A percentile compares a stretch with the other conserved stretches of the same genome.
These are phyloP conservation scores for Aurelia coerulea DNA, from an alignment of 30 jellyfish, hydroid and myxozoan genomes.

Conservation along the genomic window DNA sequence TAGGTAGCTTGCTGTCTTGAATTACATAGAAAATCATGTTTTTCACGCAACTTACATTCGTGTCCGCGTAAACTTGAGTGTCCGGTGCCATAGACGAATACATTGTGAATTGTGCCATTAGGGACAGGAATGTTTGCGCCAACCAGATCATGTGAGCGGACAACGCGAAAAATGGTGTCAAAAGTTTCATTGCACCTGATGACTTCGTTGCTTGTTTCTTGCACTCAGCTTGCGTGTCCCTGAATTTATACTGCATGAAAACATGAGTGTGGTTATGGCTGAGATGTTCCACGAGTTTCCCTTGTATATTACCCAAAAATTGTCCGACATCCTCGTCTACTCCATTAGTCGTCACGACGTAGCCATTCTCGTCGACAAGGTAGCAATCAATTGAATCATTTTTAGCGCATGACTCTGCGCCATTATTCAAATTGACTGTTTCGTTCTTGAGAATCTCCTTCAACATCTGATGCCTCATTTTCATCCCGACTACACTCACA, in stretches of 20 bases:
- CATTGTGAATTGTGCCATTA: conserved; percentile 37
- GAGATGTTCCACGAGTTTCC: conserved; percentile 53
- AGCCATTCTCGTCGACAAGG: conserved; percentile 88
- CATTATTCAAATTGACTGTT: conserved; percentile 13
- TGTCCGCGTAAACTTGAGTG: conserved; percentile 38
- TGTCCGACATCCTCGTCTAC: conserved; percentile 66
- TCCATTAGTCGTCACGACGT: conserved; percentile 74
- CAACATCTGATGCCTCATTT: conserved; percentile 7
- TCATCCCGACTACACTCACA: conserved; percentile 41
- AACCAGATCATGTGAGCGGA: conserved; percentile 61
- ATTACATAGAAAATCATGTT: conserved; percentile 53
- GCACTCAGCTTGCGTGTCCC: conserved; percentile 83
- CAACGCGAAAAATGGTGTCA: conserved; percentile 56
- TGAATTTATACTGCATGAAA: conserved; percentile 1
- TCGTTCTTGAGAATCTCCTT: conserved; percentile 39
- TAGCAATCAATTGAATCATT: conserved; percentile 52
- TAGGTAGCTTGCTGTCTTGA: conserved; percentile 48
- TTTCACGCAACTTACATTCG: conserved; percentile 65
- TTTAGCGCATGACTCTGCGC: conserved; percentile 16
- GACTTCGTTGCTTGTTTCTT: conserved; percentile 14
- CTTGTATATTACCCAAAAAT: conserved; percentile 71
- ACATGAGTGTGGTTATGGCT: conserved; percentile 18
- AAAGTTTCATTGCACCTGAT: conserved; percentile 50
- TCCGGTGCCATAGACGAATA: conserved; percentile 29
- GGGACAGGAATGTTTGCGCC: conserved; percentile 55